phyloP scores from a whole-genome alignment of 2,888 invertebrate species.

The Cryptus armator region DNA sequence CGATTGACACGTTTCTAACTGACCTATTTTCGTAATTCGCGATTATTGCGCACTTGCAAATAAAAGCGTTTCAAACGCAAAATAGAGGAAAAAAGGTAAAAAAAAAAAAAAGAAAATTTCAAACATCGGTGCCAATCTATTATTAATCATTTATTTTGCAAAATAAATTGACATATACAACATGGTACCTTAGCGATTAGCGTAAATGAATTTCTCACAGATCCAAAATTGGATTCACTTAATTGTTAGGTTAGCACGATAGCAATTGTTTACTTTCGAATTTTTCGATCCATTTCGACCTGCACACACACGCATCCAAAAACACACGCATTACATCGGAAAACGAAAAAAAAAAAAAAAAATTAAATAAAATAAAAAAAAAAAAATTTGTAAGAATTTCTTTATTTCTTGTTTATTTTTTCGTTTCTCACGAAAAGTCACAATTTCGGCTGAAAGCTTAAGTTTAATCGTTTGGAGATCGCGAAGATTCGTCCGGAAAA shows the following conservation, averaged over 20 bases:
- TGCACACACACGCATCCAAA: conserved; percentile 34
- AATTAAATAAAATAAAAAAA: conserved; percentile 19
- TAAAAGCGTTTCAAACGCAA: not conserved
- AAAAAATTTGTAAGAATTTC: conserved; percentile 19
- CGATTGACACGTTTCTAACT: conserved; percentile 16
- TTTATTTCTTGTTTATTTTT: conserved; percentile 2
- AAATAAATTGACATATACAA: conserved; percentile 84
- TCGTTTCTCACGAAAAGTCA: conserved; percentile 54
- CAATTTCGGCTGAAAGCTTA: conserved; percentile 64
- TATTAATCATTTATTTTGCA: conserved; percentile 81
- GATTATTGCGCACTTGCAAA: conserved; percentile 3
- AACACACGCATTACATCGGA: conserved; percentile 19
- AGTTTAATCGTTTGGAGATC: conserved; percentile 52
- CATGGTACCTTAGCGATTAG: conserved; percentile 79
- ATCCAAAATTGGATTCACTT: conserved; percentile 67
- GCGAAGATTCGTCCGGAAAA: conserved; percentile 62
- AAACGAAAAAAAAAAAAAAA: conserved; percentile 15
- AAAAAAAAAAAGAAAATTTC: conserved; percentile 39
- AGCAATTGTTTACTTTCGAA: conserved; percentile 76
- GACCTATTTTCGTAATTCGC: conserved; percentile 15
- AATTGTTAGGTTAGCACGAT: conserved; percentile 71
- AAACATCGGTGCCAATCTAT: conserved; percentile 69
- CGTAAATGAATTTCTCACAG: conserved; percentile 77
- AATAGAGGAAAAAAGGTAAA: conserved; percentile 62
- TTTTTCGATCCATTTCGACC: conserved; percentile 71